Evolutionary conservation across 2,797 vertebrate genomes (phyloP).

Genomic region (Enoplosus armatus): DNA sequence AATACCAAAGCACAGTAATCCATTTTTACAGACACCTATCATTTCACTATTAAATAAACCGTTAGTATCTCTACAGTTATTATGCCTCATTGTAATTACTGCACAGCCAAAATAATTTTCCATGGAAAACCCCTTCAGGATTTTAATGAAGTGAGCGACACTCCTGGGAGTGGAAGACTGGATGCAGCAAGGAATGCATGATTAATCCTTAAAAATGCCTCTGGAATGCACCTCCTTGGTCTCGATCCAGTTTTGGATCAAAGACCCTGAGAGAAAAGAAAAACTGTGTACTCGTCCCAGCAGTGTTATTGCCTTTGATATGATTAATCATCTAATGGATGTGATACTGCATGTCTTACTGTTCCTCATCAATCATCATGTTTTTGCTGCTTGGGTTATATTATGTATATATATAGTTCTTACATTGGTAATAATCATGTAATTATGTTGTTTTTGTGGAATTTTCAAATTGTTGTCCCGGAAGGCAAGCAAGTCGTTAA

Average conservation of each 20-base stretch:
- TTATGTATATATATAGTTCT: not conserved
- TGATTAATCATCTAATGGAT: slow-evolving; percentile 63
- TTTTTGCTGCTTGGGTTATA: slow-evolving; percentile 9
- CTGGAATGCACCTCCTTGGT: slow-evolving; percentile 70
- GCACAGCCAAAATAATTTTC: slow-evolving; percentile 66
- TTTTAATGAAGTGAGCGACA: slow-evolving; percentile 66
- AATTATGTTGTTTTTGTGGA: slow-evolving; percentile 35
- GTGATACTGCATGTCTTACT: slow-evolving; percentile 47
- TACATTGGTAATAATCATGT: slow-evolving; percentile 29
- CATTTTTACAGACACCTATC: slow-evolving; percentile 37
- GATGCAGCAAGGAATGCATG: slow-evolving; percentile 68
- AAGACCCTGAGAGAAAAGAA: slow-evolving; percentile 41
- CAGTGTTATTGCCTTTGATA: slow-evolving; percentile 61
- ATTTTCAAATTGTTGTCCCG: slow-evolving; percentile 15
- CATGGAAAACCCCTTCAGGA: slow-evolving; percentile 60
- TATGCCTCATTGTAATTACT: slow-evolving; percentile 69
- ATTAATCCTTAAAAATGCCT: slow-evolving; percentile 73
- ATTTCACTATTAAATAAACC: slow-evolving; percentile 53
- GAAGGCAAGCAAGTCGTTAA: not conserved
- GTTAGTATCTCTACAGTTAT: slow-evolving; percentile 48
- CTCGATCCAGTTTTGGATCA: slow-evolving; percentile 70
- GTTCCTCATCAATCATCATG: slow-evolving; percentile 45
- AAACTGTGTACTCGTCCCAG: slow-evolving; percentile 45
- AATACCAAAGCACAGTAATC: slow-evolving; percentile 23
- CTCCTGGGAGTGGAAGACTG: slow-evolving; percentile 66